Evolutionary conservation across 2,113 vertebrate genomes (phyloP).

Genomic region (Chaetops frenatus): DNA sequence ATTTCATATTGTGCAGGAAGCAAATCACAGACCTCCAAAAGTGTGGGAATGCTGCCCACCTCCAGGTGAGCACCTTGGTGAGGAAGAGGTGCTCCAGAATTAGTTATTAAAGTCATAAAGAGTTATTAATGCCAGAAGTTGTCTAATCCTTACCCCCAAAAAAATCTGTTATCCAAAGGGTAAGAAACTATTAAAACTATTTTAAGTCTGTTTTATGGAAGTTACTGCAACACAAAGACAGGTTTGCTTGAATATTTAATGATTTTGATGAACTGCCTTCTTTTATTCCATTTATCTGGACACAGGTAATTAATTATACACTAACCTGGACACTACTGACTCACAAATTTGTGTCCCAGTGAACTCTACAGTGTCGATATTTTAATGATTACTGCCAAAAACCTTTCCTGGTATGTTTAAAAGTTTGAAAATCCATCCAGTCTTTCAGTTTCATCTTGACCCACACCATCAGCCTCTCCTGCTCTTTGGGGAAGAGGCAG

Average conservation of each 20-base stretch:
- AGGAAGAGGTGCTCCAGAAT: neutral
- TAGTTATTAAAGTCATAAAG: neutral
- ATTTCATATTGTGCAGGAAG: neutral
- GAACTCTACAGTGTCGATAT: neutral
- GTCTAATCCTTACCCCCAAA: neutral
- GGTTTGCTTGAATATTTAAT: neutral
- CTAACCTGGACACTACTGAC: neutral
- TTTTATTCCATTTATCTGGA: neutral
- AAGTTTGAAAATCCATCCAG: neutral
- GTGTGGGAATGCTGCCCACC: accelerated
- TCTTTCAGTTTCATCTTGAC: neutral
- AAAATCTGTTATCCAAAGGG: accelerated
- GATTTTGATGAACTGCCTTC: neutral
- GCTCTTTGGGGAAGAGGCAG: neutral
- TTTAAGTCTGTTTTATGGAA: neutral
- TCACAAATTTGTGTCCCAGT: neutral
- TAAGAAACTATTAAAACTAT: neutral
- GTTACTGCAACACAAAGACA: neutral
- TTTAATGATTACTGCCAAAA: neutral
- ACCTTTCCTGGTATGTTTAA: accelerated
- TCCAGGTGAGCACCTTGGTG: neutral
- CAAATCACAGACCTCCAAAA: neutral
- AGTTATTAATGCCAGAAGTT: neutral
- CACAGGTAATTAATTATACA: neutral
- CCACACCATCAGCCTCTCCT: neutral